Percentiles rank a stretch among this genome's conserved stretches.
Conservation (phyloP, 2,888 invertebrate genomes). For the Spodoptera littoralis region DNA sequence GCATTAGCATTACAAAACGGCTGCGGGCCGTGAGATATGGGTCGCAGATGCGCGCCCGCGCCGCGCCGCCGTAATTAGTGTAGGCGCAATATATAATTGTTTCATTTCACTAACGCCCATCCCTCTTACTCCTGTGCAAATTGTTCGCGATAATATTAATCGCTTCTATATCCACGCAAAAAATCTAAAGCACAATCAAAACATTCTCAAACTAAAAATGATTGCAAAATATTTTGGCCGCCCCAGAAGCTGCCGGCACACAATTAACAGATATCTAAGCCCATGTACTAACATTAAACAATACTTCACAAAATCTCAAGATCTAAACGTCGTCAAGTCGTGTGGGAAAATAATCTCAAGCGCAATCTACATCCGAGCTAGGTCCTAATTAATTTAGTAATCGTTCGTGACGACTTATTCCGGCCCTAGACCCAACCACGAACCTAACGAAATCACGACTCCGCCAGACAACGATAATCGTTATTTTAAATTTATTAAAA, state of each 20-base stretch:
- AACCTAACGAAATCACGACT: constrained; percentile 89
- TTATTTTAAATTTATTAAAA: constrained; percentile 89
- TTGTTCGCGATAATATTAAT: constrained; percentile 40
- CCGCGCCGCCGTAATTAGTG: constrained; percentile 73
- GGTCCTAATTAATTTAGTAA: constrained; percentile 89
- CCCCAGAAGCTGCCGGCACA: constrained; percentile 39
- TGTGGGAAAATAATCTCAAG: constrained; percentile 87
- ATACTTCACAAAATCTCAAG: constrained; percentile 79
- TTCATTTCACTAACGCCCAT: constrained; percentile 72
- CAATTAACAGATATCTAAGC: constrained; percentile 47
- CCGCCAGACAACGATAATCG: constrained; percentile 87
- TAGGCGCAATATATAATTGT: constrained; percentile 83
- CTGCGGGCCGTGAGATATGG: constrained; percentile 85
- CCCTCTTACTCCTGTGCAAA: constrained; percentile 30
- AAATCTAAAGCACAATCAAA: constrained; percentile 8
- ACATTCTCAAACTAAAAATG: not conserved
- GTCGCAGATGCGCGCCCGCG: constrained; percentile 82
- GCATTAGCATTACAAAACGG: constrained; percentile 82
- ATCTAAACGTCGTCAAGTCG: constrained; percentile 81
- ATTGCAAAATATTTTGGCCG: constrained; percentile 9
- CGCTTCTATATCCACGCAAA: constrained; percentile 4
- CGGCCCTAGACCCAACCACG: constrained; percentile 84
- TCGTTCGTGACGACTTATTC: constrained; percentile 89
- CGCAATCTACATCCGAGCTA: constrained; percentile 87
- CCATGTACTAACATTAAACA: constrained; percentile 70